phyloP scores from a whole-genome alignment of 2,797 vertebrate species.

The Synaphobranchus kaupii region DNA sequence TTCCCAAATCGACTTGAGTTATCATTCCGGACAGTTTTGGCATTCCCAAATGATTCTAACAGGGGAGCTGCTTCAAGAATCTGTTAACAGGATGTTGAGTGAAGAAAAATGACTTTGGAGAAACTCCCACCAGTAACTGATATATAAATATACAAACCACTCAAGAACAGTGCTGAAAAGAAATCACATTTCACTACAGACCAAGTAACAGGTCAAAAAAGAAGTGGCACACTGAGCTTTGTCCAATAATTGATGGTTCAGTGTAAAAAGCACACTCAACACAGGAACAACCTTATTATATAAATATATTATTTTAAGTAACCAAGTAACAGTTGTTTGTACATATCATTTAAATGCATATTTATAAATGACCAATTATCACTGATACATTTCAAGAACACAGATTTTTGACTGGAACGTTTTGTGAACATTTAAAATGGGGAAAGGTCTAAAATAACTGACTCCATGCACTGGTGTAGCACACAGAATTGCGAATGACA shows the following conservation, averaged over 20 bases:
- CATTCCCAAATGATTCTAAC: constrained; percentile 97
- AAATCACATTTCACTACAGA: background rate
- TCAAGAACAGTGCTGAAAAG: background rate
- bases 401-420: background rate
- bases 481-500: background rate
- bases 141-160: background rate
- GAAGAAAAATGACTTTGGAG: background rate
- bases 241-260: no score
- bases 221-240: no score
- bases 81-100: constrained; percentile 57
- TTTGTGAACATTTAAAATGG: background rate
- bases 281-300: no score
- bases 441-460: background rate
- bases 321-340: background rate
- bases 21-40: constrained; percentile 97
- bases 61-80: constrained; percentile 96
- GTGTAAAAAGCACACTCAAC: no score
- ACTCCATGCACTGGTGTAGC: background rate
- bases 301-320: no score
- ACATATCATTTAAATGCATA: background rate
- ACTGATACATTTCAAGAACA: background rate
- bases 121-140: background rate
- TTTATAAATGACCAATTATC: background rate
- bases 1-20: constrained; percentile 99
- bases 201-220: background rate